These are phyloP conservation scores for Eulemur macaco DNA, from an alignment of 2,113 vertebrate species.

Conservation along the genomic window DNA sequence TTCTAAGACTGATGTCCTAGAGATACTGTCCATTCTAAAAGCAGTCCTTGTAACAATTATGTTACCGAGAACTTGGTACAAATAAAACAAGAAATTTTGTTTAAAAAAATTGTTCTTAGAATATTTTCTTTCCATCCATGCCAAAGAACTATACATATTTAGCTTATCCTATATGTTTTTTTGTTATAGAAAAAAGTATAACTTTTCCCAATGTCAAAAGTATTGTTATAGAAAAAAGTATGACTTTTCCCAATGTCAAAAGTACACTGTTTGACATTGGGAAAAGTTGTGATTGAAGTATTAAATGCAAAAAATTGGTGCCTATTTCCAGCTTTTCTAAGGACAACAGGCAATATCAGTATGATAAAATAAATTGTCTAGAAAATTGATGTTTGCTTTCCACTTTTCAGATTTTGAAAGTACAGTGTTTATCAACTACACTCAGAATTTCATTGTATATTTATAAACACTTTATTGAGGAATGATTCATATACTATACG, in stretches of 20 bases:
- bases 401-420: not conserved
- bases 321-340: not conserved
- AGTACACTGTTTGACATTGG: not conserved
- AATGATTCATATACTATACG: not conserved
- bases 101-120: slow-evolving; percentile 1
- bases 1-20: slow-evolving; percentile 16
- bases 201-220: too few species aligned
- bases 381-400: not conserved
- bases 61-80: not conserved
- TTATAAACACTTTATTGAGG: not conserved
- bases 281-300: not conserved
- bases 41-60: not conserved
- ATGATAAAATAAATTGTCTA: not conserved
- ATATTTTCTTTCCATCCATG: not conserved
- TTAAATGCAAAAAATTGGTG: not conserved
- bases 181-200: not conserved
- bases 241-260: too few species aligned
- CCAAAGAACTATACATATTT: not conserved
- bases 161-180: not conserved
- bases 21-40: slow-evolving; percentile 23
- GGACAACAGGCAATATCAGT: not conserved
- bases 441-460: not conserved
- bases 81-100: not conserved
- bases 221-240: not conserved
- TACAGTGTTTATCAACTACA: not conserved